Conservation (phyloP, 64 coral and sea anemone genomes). For the Pachyseris speciosa region DNA sequence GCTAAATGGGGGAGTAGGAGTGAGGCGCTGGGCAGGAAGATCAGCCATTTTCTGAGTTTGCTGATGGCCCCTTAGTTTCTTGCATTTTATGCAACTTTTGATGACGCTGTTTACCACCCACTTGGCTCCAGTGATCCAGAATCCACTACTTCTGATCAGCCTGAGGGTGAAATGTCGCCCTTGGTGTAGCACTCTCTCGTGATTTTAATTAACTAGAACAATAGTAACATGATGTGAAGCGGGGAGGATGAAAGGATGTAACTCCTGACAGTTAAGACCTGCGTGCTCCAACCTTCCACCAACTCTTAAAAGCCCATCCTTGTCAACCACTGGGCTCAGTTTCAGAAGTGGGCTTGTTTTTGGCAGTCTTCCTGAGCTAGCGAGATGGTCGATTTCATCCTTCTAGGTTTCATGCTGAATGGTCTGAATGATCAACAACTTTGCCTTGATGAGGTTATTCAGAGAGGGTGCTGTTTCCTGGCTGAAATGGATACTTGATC, state of each 20-base stretch:
- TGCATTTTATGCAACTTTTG: background rate
- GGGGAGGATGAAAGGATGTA: slow-evolving; percentile 8
- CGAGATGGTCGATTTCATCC: background rate
- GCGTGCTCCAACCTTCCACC: background rate
- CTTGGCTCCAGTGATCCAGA: slow-evolving; percentile 27
- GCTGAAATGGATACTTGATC: background rate
- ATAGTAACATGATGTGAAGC: background rate
- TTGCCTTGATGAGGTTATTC: no score
- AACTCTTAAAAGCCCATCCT: background rate
- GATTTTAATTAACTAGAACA: background rate
- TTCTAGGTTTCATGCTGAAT: background rate
- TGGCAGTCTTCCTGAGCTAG: background rate
- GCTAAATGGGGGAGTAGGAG: no score
- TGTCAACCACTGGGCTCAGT: background rate
- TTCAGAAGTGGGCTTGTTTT: background rate
- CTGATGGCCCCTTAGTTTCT: no score
- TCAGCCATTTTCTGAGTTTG: no score
- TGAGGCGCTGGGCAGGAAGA: background rate
- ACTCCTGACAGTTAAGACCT: background rate
- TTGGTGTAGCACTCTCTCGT: background rate
- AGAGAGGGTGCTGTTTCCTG: no score
- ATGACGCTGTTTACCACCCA: slow-evolving; percentile 15
- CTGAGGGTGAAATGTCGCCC: slow-evolving; percentile 11
- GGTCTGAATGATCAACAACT: background rate
- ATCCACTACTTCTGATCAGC: background rate